Conservation (phyloP, 2,113 vertebrate species). For the Atherinomorus stipes region DNA sequence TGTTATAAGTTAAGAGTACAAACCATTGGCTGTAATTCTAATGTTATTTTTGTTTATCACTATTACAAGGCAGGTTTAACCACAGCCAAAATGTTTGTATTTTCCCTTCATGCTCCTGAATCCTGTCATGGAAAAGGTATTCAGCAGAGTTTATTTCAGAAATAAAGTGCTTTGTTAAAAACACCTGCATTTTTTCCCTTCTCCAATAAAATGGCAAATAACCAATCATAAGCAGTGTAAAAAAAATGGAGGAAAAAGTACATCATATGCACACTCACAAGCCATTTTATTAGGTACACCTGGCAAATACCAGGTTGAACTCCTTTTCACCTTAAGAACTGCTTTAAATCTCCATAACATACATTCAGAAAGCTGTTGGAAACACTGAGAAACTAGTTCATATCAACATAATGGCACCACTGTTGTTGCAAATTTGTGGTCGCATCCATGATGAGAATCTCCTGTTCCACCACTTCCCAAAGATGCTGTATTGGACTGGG, state of each 20-base stretch:
- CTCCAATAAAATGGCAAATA: constrained; percentile 15
- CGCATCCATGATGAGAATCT: too few species aligned
- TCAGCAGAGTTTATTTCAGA: constrained; percentile 48
- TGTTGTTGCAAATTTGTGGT: too few species aligned
- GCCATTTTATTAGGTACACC: too few species aligned
- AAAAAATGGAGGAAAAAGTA: constrained; percentile 58
- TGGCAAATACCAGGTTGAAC: too few species aligned
- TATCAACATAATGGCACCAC: too few species aligned
- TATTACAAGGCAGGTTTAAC: constrained; percentile 20
- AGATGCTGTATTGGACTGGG: too few species aligned
- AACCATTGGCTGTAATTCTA: constrained; percentile 20
- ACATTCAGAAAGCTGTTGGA: too few species aligned
- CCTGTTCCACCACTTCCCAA: too few species aligned
- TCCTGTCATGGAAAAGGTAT: constrained; percentile 4
- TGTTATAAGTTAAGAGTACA: constrained; percentile 16
- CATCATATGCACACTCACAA: constrained; percentile 16
- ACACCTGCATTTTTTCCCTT: constrained; percentile 11
- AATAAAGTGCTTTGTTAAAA: constrained; percentile 72
- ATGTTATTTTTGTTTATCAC: constrained; percentile 22
- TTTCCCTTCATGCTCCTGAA: background rate
- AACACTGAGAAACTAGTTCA: too few species aligned
- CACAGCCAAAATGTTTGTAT: constrained; percentile 22
- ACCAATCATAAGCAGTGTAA: constrained; percentile 32
- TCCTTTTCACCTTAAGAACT: too few species aligned
- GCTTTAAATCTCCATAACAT: too few species aligned